These are phyloP conservation scores for Nomada hirtipes DNA, from an alignment of 2,888 invertebrate species.

Conservation along the genomic window DNA sequence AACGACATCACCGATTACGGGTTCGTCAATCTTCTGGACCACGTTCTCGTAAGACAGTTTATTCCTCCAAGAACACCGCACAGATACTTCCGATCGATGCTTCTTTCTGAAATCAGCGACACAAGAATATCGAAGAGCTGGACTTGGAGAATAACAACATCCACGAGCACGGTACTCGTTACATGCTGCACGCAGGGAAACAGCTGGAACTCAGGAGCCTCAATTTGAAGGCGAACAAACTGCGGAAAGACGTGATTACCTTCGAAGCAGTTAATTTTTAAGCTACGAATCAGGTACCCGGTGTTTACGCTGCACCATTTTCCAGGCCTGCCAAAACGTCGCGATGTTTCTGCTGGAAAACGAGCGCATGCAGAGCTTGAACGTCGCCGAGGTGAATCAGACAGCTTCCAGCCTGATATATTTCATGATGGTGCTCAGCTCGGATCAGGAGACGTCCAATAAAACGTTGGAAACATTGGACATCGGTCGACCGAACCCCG, in stretches of 20 bases:
- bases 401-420: conserved; percentile 86
- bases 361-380: conserved; percentile 84
- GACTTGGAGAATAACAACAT: conserved; percentile 87
- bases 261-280: too few species aligned
- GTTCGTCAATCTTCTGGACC: conserved; percentile 71
- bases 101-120: conserved; percentile 79
- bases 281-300: too few species aligned
- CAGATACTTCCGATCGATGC: not conserved
- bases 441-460: conserved; percentile 79
- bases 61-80: not conserved
- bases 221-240: conserved; percentile 87
- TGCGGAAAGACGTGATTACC: conserved; percentile 84
- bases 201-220: conserved; percentile 85
- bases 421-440: conserved; percentile 85
- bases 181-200: conserved; percentile 69
- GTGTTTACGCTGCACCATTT: not conserved
- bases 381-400: conserved; percentile 87
- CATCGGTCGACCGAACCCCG: conserved; percentile 83
- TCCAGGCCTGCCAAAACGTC: conserved; percentile 85
- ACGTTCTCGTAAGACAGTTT: conserved; percentile 68
- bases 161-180: conserved; percentile 83
- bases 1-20: conserved; percentile 84
- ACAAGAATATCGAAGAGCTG: conserved; percentile 85
- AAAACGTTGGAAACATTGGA: conserved; percentile 81
- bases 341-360: conserved; percentile 85